Percentiles rank a stretch among this genome's conserved stretches.
Evolutionary conservation across 2,888 invertebrate species (phyloP).

Genomic region (Cancer borealis): DNA sequence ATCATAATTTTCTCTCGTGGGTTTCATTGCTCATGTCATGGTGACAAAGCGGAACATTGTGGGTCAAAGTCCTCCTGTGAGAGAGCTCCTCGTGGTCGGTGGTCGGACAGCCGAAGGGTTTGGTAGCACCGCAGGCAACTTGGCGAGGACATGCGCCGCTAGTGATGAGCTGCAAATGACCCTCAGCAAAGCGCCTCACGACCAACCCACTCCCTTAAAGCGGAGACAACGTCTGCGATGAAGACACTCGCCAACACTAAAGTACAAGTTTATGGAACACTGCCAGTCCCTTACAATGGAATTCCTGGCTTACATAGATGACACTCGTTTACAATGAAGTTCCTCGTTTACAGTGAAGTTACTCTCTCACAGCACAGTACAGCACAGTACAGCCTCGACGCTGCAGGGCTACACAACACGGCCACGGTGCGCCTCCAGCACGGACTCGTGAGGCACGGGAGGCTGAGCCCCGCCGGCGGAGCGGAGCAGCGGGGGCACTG

Average conservation of each 20-base stretch:
- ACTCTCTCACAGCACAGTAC: not conserved
- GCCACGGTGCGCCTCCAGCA: not conserved
- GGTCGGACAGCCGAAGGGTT: not conserved
- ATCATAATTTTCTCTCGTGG: not conserved
- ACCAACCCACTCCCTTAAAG: not conserved
- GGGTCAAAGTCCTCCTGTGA: not conserved
- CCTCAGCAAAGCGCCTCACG: not conserved
- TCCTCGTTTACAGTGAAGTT: not conserved
- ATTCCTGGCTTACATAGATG: not conserved
- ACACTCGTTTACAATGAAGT: not conserved
- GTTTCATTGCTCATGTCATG: not conserved
- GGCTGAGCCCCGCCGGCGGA: conserved; percentile 18
- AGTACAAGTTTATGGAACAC: not conserved
- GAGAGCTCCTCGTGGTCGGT: not conserved
- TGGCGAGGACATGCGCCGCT: not conserved
- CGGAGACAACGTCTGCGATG: not conserved
- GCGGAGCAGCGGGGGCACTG: not conserved
- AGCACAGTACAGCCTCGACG: not conserved
- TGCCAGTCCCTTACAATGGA: not conserved
- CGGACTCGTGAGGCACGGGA: not conserved
- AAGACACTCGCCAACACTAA: not conserved
- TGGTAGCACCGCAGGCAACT: not conserved
- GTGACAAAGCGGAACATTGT: not conserved
- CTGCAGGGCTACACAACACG: not conserved
- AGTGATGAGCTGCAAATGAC: not conserved